phyloP scores from a whole-genome alignment of 2,888 invertebrate genomes.

The Scaptomyza tumidula region DNA sequence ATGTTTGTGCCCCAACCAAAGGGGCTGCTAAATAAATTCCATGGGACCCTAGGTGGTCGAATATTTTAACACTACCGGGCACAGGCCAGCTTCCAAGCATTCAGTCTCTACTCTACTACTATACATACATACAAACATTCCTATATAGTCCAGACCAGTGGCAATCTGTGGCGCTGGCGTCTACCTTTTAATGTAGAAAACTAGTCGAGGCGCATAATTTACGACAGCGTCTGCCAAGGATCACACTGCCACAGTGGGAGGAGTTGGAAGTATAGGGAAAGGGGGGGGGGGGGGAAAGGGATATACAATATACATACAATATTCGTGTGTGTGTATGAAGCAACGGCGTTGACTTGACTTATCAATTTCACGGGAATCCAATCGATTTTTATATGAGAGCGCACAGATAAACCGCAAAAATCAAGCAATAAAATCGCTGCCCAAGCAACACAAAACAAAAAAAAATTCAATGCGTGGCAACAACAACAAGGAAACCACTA shows the following conservation, averaged over 20 bases:
- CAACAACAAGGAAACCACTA: constrained; percentile 22
- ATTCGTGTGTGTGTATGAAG: constrained; percentile 15
- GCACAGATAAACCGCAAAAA: constrained; percentile 81
- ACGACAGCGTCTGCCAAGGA: constrained; percentile 67
- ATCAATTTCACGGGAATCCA: constrained; percentile 83
- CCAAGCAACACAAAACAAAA: constrained; percentile 36
- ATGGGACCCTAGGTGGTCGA: constrained; percentile 80
- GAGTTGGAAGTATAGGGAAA: background rate
- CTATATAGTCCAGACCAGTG: constrained; percentile 40
- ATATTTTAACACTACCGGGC: constrained; percentile 81
- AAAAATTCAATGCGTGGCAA: constrained; percentile 30
- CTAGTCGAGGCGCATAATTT: constrained; percentile 82
- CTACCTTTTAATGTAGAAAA: constrained; percentile 82
- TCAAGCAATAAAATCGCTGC: constrained; percentile 78
- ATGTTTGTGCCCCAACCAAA: constrained; percentile 59
- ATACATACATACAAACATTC: background rate
- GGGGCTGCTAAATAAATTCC: constrained; percentile 74
- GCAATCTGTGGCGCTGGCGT: constrained; percentile 79
- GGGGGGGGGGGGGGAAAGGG: background rate
- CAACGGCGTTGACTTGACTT: constrained; percentile 80
- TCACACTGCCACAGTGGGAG: constrained; percentile 22
- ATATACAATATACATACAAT: background rate
- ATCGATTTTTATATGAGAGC: constrained; percentile 82
- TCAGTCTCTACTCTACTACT: constrained; percentile 2
- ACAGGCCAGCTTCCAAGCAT: constrained; percentile 32